These are phyloP conservation scores for Pagetopsis macropterus DNA, from an alignment of 2,797 vertebrate genomes.

Conservation along the genomic window DNA sequence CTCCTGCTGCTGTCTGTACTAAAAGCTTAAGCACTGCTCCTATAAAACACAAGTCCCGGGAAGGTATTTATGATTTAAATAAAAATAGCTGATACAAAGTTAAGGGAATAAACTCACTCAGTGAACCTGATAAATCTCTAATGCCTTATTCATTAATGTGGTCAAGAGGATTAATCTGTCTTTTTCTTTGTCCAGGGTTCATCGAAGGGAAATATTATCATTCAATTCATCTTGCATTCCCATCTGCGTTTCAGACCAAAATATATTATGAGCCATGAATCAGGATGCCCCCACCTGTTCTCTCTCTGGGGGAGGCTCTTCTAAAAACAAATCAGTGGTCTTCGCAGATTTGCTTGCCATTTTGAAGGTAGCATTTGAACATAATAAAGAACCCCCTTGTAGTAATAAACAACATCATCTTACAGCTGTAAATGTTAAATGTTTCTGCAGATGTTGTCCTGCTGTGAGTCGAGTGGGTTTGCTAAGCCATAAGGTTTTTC, in stretches of 20 bases:
- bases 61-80: slow-evolving; percentile 13
- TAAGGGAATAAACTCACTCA: slow-evolving; percentile 17
- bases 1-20: slow-evolving; percentile 19
- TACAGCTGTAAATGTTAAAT: slow-evolving; percentile 23
- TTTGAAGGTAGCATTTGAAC: slow-evolving; percentile 23
- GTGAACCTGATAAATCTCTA: slow-evolving; percentile 19
- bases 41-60: not conserved
- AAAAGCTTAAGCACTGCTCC: slow-evolving; percentile 25
- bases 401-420: slow-evolving; percentile 11
- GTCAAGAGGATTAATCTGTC: slow-evolving; percentile 4
- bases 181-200: slow-evolving; percentile 10
- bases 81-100: slow-evolving; percentile 15
- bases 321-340: slow-evolving; percentile 37
- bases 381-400: slow-evolving; percentile 15
- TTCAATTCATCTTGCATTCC: slow-evolving; percentile 25
- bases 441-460: slow-evolving; percentile 25
- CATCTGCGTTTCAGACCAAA: slow-evolving; percentile 32
- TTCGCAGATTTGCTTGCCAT: not conserved
- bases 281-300: slow-evolving; percentile 29
- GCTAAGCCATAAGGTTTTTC: slow-evolving; percentile 3
- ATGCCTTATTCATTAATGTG: slow-evolving; percentile 43
- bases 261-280: slow-evolving; percentile 13
- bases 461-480: not conserved
- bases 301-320: slow-evolving; percentile 21
- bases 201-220: slow-evolving; percentile 20